These are phyloP conservation scores for Chloropsis hardwickii DNA, from an alignment of 2,113 vertebrate species.

Conservation along the genomic window DNA sequence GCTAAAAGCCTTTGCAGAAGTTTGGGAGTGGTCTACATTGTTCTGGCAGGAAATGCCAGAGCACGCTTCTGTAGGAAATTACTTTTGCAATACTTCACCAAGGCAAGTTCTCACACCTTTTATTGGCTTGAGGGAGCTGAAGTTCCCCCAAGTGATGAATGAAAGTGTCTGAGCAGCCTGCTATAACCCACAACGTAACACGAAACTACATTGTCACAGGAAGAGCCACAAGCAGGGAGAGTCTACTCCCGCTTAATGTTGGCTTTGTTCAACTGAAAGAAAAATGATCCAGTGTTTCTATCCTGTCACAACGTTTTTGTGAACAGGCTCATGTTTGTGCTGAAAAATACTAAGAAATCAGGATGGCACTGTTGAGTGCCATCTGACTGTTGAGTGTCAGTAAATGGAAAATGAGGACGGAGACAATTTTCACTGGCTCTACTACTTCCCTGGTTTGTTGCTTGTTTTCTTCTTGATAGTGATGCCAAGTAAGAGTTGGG, in stretches of 20 bases:
- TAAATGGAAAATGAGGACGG: neutral
- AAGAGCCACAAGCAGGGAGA: neutral
- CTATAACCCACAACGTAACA: accelerated
- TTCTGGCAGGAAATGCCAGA: neutral
- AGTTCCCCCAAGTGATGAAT: neutral
- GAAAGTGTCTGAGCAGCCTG: neutral
- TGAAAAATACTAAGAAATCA: neutral
- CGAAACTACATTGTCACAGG: neutral
- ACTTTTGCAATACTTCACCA: neutral
- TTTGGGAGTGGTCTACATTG: neutral
- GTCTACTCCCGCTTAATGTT: accelerated
- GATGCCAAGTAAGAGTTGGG: neutral
- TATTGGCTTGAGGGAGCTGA: neutral
- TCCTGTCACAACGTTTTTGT: neutral
- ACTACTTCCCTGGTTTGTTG: neutral
- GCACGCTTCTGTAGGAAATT: neutral
- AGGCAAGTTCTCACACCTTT: neutral
- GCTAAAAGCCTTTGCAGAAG: neutral
- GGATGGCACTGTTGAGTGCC: neutral
- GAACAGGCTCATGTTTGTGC: neutral
- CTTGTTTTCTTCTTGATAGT: neutral
- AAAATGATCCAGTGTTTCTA: neutral
- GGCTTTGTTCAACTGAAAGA: neutral
- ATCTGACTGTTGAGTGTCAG: neutral
- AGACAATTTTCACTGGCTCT: neutral